Evolutionary conservation across 2,888 invertebrate genomes (phyloP).

Genomic region (Pycnomerus fuliginosus): DNA sequence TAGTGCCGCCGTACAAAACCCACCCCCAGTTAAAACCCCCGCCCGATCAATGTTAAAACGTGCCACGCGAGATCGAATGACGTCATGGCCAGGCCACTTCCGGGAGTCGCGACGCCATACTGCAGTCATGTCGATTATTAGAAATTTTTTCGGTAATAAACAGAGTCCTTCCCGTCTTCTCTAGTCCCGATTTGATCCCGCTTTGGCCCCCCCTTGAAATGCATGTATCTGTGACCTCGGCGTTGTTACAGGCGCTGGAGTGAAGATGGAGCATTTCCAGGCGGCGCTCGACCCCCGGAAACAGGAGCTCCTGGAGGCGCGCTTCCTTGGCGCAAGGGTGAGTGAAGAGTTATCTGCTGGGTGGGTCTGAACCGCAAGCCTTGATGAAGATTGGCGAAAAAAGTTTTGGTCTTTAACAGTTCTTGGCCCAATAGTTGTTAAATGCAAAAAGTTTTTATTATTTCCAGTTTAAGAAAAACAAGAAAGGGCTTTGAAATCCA

Average conservation of each 20-base stretch:
- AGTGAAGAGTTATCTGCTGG: too few relatives aligned
- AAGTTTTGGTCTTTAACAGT: too few relatives aligned
- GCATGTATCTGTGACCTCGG: slow-evolving; percentile 45
- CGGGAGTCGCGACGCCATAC: slow-evolving; percentile 36
- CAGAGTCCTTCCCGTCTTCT: slow-evolving; percentile 4
- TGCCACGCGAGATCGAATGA: slow-evolving; percentile 47
- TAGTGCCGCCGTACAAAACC: slow-evolving; percentile 29
- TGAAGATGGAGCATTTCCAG: slow-evolving; percentile 96
- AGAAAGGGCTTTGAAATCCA: too few relatives aligned
- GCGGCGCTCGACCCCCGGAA: slow-evolving; percentile 97
- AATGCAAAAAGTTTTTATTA: too few relatives aligned
- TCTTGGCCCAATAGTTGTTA: too few relatives aligned
- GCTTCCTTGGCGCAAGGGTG: slow-evolving; percentile 95
- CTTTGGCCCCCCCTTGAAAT: slow-evolving; percentile 38
- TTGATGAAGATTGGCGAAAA: too few relatives aligned
- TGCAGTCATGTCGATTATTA: slow-evolving; percentile 20
- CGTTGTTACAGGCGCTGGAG: slow-evolving; percentile 76
- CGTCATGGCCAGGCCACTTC: slow-evolving; percentile 38
- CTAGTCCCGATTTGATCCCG: slow-evolving; percentile 11
- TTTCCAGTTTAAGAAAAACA: too few relatives aligned
- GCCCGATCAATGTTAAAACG: slow-evolving; percentile 52
- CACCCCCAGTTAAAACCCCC: slow-evolving; percentile 45
- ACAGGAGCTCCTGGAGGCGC: slow-evolving; percentile 97
- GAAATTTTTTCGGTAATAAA: not conserved
- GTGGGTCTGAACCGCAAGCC: too few relatives aligned